phyloP scores from a whole-genome alignment of 2,888 invertebrate genomes.

The Leptinotarsa juncta region DNA sequence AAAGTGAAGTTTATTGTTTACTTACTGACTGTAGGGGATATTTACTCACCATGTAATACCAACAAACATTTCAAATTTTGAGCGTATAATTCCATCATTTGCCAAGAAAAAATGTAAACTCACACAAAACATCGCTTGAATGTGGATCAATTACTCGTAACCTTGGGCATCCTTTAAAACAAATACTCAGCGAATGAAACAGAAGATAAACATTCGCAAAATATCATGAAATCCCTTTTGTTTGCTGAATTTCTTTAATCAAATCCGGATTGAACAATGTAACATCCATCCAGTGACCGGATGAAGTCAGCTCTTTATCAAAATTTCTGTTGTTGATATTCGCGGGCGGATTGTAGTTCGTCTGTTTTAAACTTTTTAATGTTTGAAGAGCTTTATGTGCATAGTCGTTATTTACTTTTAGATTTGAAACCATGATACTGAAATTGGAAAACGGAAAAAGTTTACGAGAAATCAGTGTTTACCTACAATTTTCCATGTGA shows the following conservation, averaged over 20 bases:
- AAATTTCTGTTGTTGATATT: conserved; percentile 35
- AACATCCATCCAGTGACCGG: conserved; percentile 44
- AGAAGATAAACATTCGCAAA: conserved; percentile 38
- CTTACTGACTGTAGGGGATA: no score
- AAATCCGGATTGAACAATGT: conserved; percentile 46
- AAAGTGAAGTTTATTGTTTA: no score
- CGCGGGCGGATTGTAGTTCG: conserved; percentile 15
- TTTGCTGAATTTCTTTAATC: conserved; percentile 44
- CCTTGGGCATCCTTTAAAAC: conserved; percentile 20
- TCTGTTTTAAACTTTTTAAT: conserved; percentile 21
- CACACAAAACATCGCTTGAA: neutral
- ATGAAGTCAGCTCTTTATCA: conserved; percentile 46
- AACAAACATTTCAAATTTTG: neutral
- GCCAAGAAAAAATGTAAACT: neutral
- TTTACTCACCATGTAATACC: neutral
- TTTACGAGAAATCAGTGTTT: neutral
- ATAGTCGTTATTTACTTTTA: conserved; percentile 1
- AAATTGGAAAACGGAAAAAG: neutral
- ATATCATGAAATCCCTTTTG: conserved; percentile 41
- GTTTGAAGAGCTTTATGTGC: conserved; percentile 14
- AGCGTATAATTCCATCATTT: neutral
- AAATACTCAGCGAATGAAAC: conserved; percentile 24
- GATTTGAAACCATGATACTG: neutral
- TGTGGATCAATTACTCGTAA: neutral
- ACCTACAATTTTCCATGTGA: neutral